Base-by-base conservation (phyloP, 2,113 vertebrate species). In the Zosterops hypoxanthus region DNA sequence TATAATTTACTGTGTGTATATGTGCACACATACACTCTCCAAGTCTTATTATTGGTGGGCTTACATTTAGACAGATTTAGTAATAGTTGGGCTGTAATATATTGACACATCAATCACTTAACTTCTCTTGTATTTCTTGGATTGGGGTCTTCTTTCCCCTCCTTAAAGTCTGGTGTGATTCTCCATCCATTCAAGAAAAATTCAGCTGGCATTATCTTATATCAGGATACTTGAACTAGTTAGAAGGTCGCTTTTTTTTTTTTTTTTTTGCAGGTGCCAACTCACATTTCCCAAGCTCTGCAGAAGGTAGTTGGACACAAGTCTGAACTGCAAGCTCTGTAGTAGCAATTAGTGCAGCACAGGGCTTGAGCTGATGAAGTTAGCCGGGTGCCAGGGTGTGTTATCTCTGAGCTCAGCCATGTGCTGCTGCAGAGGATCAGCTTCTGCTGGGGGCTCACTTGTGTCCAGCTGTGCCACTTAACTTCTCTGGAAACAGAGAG, bases 341-440 rank as follows among this genome's bases (percentile, higher is more conserved):
- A 14, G 80, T 8, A 78, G 61, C 69, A 82, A 52, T 82, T 69
- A 85, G 44, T 8, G 5, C 4, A 8, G 42, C 36, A 19, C 25
- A 47, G 55, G 63, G 44, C 61, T 76, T 31, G 47, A 76, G 71
- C 31, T 86, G 31, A 73, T 59, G 95, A 87, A 79, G 11, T 68
- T 82, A 85, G 29, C 77, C 0, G 18, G 20, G 59, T 47, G 24
- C 71, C 59, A 17, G 25, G 25, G 10, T 59, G 5, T 29, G 73
- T 69, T 65, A 24, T 61, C 77, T 77, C 42, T 36, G 83, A 63
- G 46, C 55, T 79, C 3, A 4, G 34, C 53, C 3, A 0, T 0
- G 0, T 12, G 10, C 41, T 70, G 73, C 50, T 5, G 7, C 68
- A 24, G 68, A 0, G 0, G 46, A 61, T 66, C 4, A 2, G 34